Conservation (phyloP, 1,140 invertebrate species). For the Pemphigus obesinymphae region DNA sequence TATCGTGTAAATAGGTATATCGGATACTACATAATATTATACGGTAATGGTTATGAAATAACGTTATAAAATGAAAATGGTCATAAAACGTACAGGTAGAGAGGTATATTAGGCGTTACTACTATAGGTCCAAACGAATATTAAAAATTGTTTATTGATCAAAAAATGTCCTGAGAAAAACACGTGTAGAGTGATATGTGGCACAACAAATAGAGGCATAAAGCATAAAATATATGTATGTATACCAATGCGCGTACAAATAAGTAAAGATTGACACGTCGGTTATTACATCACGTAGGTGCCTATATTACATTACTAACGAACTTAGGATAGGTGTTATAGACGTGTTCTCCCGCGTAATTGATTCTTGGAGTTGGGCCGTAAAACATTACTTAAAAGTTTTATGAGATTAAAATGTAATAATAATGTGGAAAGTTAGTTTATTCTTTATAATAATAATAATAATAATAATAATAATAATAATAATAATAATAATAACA, state of each 20-base stretch:
- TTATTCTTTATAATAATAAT: neutral
- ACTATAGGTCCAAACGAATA: no score
- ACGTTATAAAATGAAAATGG: neutral
- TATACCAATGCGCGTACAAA: no score
- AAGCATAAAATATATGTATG: no score
- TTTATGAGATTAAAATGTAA: neutral
- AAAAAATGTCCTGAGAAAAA: no score
- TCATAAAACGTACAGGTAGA: neutral
- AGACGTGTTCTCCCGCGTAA: neutral
- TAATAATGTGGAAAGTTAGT: neutral
- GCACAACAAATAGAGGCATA: no score
- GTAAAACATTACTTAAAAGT: neutral
- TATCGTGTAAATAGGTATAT: neutral
- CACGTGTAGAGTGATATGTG: no score
- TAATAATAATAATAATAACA: neutral
- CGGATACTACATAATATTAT: neutral
- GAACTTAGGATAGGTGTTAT: neutral
- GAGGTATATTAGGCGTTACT: no score
- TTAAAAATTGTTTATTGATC: no score
- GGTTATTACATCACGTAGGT: slow-evolving; percentile 13
- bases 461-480: neutral
- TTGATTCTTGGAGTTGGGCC: neutral
- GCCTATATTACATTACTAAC: no score
- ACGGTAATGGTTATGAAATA: neutral
- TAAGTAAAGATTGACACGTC: neutral